phyloP scores from a whole-genome alignment of 2,888 invertebrate genomes.

The Subacronicta megacephala region DNA sequence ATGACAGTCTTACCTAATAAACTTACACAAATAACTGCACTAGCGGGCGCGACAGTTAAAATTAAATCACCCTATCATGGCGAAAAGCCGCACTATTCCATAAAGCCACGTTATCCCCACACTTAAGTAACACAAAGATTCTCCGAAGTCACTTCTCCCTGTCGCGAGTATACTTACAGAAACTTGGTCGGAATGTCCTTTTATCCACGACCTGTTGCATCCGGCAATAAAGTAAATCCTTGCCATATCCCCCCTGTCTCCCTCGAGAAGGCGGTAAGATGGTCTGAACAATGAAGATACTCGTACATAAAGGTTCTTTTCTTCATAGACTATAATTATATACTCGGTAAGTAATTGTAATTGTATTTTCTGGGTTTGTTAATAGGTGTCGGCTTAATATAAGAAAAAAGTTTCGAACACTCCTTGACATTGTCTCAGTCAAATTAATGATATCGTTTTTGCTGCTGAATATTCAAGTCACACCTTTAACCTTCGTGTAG shows the following conservation, averaged over 20 bases:
- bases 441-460: no score
- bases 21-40: no score
- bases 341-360: no score
- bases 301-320: background rate
- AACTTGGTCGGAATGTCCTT: slow-evolving; percentile 60
- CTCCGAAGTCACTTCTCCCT: slow-evolving; percentile 61
- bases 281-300: slow-evolving; percentile 1
- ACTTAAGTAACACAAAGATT: slow-evolving; percentile 63
- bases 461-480: no score
- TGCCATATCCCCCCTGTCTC: slow-evolving; percentile 59
- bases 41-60: slow-evolving; percentile 26
- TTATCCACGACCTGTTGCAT: slow-evolving; percentile 84
- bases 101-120: slow-evolving; percentile 60
- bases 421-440: no score
- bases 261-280: slow-evolving; percentile 55
- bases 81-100: slow-evolving; percentile 46
- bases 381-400: no score
- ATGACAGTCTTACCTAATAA: no score
- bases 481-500: no score
- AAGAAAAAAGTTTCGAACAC: no score
- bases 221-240: slow-evolving; percentile 86
- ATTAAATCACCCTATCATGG: slow-evolving; percentile 50
- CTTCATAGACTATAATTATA: no score
- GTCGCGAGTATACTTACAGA: slow-evolving; percentile 65
- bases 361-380: no score